Percentiles rank a stretch among this genome's conserved stretches.
Evolutionary conservation across 2,888 invertebrate species (phyloP).

Genomic region (Brachypterus glaber): DNA sequence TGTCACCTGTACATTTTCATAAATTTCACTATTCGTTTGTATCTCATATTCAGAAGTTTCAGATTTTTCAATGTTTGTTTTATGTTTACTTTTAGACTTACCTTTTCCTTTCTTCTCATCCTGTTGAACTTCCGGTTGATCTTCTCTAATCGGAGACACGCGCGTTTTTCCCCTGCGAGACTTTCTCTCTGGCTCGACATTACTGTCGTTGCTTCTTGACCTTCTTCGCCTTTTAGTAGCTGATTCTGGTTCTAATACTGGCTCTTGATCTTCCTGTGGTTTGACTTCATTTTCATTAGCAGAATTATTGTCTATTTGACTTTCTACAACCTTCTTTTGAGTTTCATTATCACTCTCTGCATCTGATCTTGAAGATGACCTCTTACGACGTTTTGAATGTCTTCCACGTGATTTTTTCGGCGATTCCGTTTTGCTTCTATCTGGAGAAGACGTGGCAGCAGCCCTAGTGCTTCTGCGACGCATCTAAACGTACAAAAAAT

Average conservation of each 20-base stretch:
- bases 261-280: conserved; percentile 14
- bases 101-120: conserved; percentile 36
- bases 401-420: conserved; percentile 38
- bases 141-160: conserved; percentile 19
- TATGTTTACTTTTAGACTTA: conserved; percentile 42
- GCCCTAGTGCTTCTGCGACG: conserved; percentile 66
- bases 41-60: conserved; percentile 32
- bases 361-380: conserved; percentile 37
- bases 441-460: conserved; percentile 57
- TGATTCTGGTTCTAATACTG: too few species aligned
- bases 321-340: conserved; percentile 7
- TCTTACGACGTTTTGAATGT: conserved; percentile 40
- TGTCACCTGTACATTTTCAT: conserved; percentile 41
- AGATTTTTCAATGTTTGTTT: conserved; percentile 35
- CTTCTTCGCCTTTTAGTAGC: too few species aligned
- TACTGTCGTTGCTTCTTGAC: too few species aligned
- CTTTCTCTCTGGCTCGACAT: too few species aligned
- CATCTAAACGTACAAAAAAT: too few species aligned
- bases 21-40: conserved; percentile 34
- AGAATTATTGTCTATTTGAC: conserved; percentile 13
- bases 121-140: conserved; percentile 11
- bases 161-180: conserved; percentile 40
- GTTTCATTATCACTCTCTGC: conserved; percentile 10
- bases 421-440: conserved; percentile 44
- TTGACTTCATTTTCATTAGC: conserved; percentile 16